Base-by-base conservation (phyloP, 1,140 invertebrate species). In the Leptopilina clavipes region DNA sequence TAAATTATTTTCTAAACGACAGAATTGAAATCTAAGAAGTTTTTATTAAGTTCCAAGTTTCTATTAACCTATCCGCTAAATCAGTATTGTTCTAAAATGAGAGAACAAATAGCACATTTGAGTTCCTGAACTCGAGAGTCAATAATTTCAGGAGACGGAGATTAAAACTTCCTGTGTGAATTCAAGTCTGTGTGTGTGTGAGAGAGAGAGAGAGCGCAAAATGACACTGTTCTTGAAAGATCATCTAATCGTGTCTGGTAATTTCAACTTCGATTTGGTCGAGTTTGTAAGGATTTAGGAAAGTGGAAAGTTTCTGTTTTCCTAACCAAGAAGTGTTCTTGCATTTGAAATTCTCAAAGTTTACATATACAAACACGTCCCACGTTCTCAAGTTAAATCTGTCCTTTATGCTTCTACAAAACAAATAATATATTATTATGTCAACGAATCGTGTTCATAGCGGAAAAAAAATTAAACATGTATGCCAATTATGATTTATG, bases 141-240 rank as follows among this genome's bases (percentile, higher is more conserved):
- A 65, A 65, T 65, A 65, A 65, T 65, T 65, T 65, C 11, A 65
- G n/a, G n/a, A n/a, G 56, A 65, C 22, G 18, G 56, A 65, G 56
- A 65, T 65, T 65, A 65, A 65, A 65, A 25, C 25, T 31, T 19
- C 19, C 11, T 11, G 8, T 12, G 1, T 22, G 18, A 19, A 18
- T 6, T 8, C 19, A 11, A n/a, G n/a, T 9, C 11, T 59, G 3
- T n/a, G 9, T 19, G 19, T 10, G 6, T 65, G 19, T 31, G 5
- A 11, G 18, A 9, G n/a, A n/a, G n/a, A n/a, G n/a, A n/a, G n/a
- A n/a, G n/a, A n/a, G n/a, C 12, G 22, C 11, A n/a, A 25, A 37
- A 65, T 31, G 59, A 25, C 22, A 37, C 12, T 37, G 14, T 65
- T n/a, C 19, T 14, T 31, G 25, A 31, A 14, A 65, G 59, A n/a